Evolutionary conservation across 2,797 vertebrate species (phyloP), one percentile per base, ranked within the genome.

Genomic region (Numenius phaeopus): DNA sequence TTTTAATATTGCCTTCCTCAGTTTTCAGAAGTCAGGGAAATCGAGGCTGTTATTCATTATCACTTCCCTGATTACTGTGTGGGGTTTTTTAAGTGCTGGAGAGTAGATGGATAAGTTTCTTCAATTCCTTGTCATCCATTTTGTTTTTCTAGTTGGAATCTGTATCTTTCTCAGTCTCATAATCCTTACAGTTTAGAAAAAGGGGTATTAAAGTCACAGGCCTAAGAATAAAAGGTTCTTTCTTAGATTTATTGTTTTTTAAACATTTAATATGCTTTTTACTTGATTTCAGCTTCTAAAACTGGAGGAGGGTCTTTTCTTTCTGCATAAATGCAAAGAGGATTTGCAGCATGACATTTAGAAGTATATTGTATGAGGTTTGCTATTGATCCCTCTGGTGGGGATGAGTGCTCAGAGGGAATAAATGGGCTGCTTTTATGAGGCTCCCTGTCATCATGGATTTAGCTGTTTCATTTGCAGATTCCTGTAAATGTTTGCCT

Each of bases 391-490:
- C 98, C 97, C 97, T 93, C 86, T 96, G 97, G 96, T 91, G 82
- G 94, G 95, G 98, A 98, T 96, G 97, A 98, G 97, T 97, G 98
- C 97, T 98, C 97, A 93, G 32, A 96, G 97, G 98, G 98, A 98
- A 98, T 98, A 98, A 98, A 98, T 96, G 98, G 97, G 97, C 96
- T 23, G 89, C 97, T 98, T 99, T 98, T 98, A 98, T 98, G 98
- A 98, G 98, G 97, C 98, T 98, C 97, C 97, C 98, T 98, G 98
- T 98, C 98, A 98, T 98, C 98, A 97, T 98, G 98, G 98, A 99
- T 99, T 98, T 98, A 98, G 98, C 97, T 97, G 96, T 98, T 99
- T 99, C 98, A 98, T 99, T 98, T 98, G 98, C 93, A 95, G 98
- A 98, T 98, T 98, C 98, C 98, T 98, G 98, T 99, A 99, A 98